Conservation (phyloP, 2,888 invertebrate genomes). For the Pemphredon lugubris region DNA sequence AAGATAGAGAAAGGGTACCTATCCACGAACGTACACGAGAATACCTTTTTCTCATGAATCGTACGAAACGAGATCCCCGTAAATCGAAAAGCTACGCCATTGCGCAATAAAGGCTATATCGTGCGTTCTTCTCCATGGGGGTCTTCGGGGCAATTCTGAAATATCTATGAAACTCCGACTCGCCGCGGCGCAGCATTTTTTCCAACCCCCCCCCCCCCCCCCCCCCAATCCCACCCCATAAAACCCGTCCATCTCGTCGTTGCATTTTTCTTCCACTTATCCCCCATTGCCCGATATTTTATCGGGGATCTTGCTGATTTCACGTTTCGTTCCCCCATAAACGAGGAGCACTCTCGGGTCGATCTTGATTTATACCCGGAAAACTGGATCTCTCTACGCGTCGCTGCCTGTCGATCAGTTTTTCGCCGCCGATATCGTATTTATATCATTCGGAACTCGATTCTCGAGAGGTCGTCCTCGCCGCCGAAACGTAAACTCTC, state of each 20-base stretch:
- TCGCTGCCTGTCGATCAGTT: constrained; percentile 24
- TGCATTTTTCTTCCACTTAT: too few relatives aligned
- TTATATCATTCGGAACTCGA: constrained; percentile 39
- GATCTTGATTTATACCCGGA: constrained; percentile 9
- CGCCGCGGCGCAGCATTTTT: constrained; percentile 1
- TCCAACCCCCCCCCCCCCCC: too few relatives aligned
- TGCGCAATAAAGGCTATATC: background rate
- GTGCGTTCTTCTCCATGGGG: background rate
- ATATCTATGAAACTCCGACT: constrained; percentile 24
- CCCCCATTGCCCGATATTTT: too few relatives aligned
- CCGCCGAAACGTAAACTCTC: background rate
- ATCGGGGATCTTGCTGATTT: background rate
- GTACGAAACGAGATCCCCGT: constrained; percentile 42
- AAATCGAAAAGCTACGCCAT: constrained; percentile 47
- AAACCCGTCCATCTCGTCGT: too few relatives aligned
- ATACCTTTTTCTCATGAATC: constrained; percentile 33
- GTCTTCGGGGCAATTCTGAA: constrained; percentile 1
- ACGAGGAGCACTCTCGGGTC: background rate
- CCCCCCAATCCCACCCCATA: too few relatives aligned
- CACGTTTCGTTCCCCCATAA: background rate
- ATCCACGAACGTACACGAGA: constrained; percentile 15
- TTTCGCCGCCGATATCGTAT: background rate
- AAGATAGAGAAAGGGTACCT: too few relatives aligned
- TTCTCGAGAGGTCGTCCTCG: constrained; percentile 10
- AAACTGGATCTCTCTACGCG: background rate